phyloP scores from a whole-genome alignment of 1,140 invertebrate species.

The Panagrolaimus sp. region DNA sequence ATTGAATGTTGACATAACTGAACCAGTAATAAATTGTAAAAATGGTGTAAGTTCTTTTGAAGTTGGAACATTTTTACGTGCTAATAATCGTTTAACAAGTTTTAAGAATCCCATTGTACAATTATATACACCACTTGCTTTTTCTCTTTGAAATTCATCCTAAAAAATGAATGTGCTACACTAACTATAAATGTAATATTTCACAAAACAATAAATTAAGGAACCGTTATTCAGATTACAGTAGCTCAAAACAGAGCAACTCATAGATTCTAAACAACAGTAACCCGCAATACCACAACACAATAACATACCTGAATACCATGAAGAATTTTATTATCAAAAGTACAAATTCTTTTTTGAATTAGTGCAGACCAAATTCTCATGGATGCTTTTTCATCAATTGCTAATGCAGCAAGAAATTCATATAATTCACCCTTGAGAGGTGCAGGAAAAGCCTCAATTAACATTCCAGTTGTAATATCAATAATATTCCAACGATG shows the following conservation, averaged over 20 bases:
- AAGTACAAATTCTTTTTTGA: background rate
- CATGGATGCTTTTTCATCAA: background rate
- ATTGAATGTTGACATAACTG: background rate
- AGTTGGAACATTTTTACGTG: background rate
- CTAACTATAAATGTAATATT: too few species aligned
- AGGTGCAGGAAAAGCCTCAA: background rate
- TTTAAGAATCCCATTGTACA: background rate
- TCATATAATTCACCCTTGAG: background rate
- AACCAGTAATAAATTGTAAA: background rate
- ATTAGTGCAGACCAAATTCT: background rate
- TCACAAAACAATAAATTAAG: too few species aligned
- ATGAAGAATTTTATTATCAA: background rate
- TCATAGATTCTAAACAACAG: too few species aligned
- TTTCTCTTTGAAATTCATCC: too few species aligned
- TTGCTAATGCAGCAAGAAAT: background rate
- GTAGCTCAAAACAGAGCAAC: too few species aligned
- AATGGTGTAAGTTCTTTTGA: background rate
- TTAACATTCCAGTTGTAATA: background rate
- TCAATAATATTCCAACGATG: conserved; percentile 5
- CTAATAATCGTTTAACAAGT: background rate
- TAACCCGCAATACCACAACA: too few species aligned
- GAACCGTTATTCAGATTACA: too few species aligned
- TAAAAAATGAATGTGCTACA: too few species aligned
- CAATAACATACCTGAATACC: background rate
- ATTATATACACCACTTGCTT: too few species aligned